phyloP scores from a whole-genome alignment of 2,888 invertebrate genomes.

The Platycheirus albimanus region DNA sequence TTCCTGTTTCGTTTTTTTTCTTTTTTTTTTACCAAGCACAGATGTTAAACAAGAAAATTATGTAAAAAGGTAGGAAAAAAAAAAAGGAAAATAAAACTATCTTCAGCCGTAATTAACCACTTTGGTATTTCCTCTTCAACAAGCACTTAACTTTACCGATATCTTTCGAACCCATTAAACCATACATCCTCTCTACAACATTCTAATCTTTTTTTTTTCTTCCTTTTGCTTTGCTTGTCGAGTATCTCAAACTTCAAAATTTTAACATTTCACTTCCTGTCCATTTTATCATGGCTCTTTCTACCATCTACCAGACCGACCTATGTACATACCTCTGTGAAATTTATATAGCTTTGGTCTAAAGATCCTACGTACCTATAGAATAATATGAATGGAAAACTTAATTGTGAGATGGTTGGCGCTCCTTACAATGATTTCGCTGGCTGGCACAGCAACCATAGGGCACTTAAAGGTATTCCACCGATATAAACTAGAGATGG shows the following conservation, averaged over 20 bases:
- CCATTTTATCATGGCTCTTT: slow-evolving; percentile 54
- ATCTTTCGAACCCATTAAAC: slow-evolving; percentile 56
- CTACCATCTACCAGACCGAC: too few species aligned
- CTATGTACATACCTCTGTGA: too few species aligned
- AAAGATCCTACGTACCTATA: background rate
- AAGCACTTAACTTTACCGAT: slow-evolving; percentile 71
- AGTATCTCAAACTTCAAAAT: slow-evolving; percentile 62
- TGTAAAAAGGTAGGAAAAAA: background rate
- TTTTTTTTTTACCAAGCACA: slow-evolving; percentile 12
- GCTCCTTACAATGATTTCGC: slow-evolving; percentile 56
- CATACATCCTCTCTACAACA: slow-evolving; percentile 49
- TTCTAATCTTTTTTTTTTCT: slow-evolving; percentile 50
- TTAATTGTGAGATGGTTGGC: slow-evolving; percentile 46
- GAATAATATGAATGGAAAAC: slow-evolving; percentile 24
- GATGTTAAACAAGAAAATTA: slow-evolving; percentile 13
- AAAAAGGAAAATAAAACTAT: slow-evolving; percentile 15
- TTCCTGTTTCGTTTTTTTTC: background rate
- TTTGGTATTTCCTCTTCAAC: slow-evolving; percentile 65
- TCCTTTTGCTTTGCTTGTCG: slow-evolving; percentile 8
- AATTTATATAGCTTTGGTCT: background rate
- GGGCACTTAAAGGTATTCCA: slow-evolving; percentile 58
- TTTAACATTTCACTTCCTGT: slow-evolving; percentile 69
- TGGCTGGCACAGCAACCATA: slow-evolving; percentile 16
- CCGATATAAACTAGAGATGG: slow-evolving; percentile 32
- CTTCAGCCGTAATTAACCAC: slow-evolving; percentile 65